Evolutionary conservation across 2,888 invertebrate genomes (phyloP).

Genomic region (Phyto melanocephala): DNA sequence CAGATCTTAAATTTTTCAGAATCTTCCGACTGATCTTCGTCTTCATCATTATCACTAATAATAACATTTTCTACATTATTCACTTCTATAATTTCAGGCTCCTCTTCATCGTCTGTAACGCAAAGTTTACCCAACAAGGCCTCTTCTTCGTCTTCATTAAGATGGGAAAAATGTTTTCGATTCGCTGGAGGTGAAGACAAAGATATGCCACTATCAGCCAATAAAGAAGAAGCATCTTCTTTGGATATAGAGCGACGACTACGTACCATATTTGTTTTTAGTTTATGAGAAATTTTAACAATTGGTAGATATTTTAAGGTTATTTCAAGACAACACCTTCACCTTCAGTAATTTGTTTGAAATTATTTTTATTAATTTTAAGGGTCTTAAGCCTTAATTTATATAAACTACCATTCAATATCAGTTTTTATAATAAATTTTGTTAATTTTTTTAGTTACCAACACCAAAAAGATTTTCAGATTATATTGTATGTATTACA

Average conservation of each 20-base stretch:
- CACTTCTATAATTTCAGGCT: constrained; percentile 41
- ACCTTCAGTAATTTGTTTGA: constrained; percentile 30
- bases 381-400: constrained; percentile 21
- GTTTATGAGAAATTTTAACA: constrained; percentile 2
- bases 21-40: constrained; percentile 55
- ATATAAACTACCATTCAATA: not conserved
- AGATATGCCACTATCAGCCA: constrained; percentile 76
- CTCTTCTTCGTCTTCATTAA: constrained; percentile 64
- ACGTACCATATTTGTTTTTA: constrained; percentile 71
- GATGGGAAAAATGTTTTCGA: constrained; percentile 16
- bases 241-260: constrained; percentile 76
- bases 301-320: not conserved
- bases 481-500: constrained; percentile 7
- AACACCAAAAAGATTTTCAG: constrained; percentile 39
- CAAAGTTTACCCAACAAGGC: constrained; percentile 54
- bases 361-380: not conserved
- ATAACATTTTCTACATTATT: constrained; percentile 31
- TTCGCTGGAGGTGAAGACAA: constrained; percentile 74
- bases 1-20: constrained; percentile 35
- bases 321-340: constrained; percentile 39
- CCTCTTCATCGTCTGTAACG: constrained; percentile 57
- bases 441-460: constrained; percentile 44
- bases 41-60: constrained; percentile 65
- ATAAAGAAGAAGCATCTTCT: constrained; percentile 73
- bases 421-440: constrained; percentile 15